Evolutionary conservation across 2,797 vertebrate genomes (phyloP).

Genomic region (Coregonus suidteri): DNA sequence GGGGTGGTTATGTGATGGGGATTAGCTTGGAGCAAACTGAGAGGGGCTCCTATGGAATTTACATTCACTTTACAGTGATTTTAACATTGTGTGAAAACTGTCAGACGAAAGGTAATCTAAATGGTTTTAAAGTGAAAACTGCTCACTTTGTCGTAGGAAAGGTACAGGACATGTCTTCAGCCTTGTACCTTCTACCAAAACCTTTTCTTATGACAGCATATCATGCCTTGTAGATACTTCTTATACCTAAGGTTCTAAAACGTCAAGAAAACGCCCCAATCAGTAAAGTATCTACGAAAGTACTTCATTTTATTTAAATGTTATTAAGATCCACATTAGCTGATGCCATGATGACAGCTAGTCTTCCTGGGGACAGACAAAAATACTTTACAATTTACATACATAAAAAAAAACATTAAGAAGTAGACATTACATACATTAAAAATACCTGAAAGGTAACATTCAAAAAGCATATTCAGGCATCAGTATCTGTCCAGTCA

Average conservation of each 20-base stretch:
- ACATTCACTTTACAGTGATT: neutral
- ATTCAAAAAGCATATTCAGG: no score
- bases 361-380: no score
- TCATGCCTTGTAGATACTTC: neutral
- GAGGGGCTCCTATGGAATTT: slow-evolving; percentile 2
- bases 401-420: no score
- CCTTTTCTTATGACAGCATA: neutral
- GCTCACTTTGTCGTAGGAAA: neutral
- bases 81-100: neutral
- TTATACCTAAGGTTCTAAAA: neutral
- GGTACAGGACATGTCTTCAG: neutral
- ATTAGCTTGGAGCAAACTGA: slow-evolving; percentile 3
- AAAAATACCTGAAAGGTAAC: no score
- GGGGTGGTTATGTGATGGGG: slow-evolving; percentile 8
- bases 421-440: no score
- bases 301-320: no score
- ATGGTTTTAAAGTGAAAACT: neutral
- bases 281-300: neutral
- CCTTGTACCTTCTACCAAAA: neutral
- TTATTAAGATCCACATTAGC: no score
- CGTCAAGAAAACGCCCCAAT: neutral
- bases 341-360: no score
- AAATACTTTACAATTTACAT: no score
- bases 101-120: neutral
- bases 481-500: no score